These are phyloP conservation scores for Pteronotus mesoamericanus DNA, from an alignment of 2,797 vertebrate species.

Conservation along the genomic window DNA sequence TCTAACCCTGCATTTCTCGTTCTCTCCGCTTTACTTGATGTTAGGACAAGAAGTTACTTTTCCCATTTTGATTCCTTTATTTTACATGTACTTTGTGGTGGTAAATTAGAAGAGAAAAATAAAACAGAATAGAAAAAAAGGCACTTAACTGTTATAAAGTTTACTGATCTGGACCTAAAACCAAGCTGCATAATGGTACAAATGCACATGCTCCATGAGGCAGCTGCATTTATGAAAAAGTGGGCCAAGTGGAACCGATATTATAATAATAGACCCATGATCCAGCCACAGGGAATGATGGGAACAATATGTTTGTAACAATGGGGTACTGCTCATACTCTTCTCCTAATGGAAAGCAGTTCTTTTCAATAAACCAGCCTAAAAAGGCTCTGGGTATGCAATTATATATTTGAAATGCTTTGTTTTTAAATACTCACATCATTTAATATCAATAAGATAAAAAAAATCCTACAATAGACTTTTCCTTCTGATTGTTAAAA, in stretches of 20 bases:
- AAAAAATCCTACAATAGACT: not conserved
- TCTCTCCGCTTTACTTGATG: not conserved
- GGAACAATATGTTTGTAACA: constrained; percentile 60
- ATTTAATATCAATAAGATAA: constrained; percentile 1
- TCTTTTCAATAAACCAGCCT: constrained; percentile 48
- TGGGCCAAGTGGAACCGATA: constrained; percentile 61
- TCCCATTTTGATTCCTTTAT: constrained; percentile 15
- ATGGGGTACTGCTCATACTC: constrained; percentile 27
- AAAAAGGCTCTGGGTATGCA: not conserved
- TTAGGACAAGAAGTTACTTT: not conserved
- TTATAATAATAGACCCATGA: constrained; percentile 58
- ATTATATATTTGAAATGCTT: constrained; percentile 18
- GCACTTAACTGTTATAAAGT: constrained; percentile 45
- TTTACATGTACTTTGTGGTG: constrained; percentile 10
- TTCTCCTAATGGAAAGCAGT: constrained; percentile 42
- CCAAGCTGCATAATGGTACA: constrained; percentile 14
- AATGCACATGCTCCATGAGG: constrained; percentile 25
- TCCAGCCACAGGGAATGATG: constrained; percentile 57
- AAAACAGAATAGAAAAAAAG: constrained; percentile 18
- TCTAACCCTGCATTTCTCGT: not conserved
- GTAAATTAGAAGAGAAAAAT: constrained; percentile 45
- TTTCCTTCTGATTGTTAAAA: not conserved
- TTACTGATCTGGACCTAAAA: constrained; percentile 57
- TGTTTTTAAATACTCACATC: constrained; percentile 4
- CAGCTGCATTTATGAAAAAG: constrained; percentile 59